These are phyloP conservation scores for Fratercula arctica DNA, from an alignment of 2,797 vertebrate genomes.

Conservation along the genomic window DNA sequence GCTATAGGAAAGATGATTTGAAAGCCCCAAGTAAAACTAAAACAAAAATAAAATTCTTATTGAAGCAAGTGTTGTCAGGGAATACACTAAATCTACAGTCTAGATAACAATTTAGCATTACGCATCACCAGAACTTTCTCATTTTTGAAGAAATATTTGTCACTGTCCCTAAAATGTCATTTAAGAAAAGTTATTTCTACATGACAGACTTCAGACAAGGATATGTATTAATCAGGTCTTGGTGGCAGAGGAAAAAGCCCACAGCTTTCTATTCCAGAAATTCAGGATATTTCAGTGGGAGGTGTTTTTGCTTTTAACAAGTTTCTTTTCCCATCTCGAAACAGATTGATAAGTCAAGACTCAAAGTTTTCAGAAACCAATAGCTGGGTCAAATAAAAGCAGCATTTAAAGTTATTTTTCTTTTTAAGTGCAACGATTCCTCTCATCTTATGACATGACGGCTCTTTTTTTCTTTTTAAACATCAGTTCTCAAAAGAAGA, in stretches of 20 bases:
- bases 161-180: neutral
- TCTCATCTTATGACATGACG: neutral
- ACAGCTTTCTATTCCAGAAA: neutral
- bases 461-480: neutral
- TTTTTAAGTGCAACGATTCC: neutral
- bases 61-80: neutral
- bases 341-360: neutral
- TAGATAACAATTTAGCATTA: neutral
- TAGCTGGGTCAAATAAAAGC: neutral
- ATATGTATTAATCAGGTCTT: neutral
- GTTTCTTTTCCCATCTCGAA: neutral
- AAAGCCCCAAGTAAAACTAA: neutral
- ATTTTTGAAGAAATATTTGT: neutral
- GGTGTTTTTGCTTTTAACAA: neutral
- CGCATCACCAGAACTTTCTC: neutral
- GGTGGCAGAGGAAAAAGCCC: neutral
- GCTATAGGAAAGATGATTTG: neutral
- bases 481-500: neutral
- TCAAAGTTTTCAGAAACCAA: neutral
- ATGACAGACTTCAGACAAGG: neutral
- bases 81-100: neutral
- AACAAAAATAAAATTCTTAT: neutral
- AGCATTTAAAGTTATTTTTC: neutral
- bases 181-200: neutral
- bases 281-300: neutral